Evolutionary conservation across 64 coral and sea anemone species (phyloP), one percentile per base, ranked within the genome.

Genomic region (Cladopsammia gracilis): DNA sequence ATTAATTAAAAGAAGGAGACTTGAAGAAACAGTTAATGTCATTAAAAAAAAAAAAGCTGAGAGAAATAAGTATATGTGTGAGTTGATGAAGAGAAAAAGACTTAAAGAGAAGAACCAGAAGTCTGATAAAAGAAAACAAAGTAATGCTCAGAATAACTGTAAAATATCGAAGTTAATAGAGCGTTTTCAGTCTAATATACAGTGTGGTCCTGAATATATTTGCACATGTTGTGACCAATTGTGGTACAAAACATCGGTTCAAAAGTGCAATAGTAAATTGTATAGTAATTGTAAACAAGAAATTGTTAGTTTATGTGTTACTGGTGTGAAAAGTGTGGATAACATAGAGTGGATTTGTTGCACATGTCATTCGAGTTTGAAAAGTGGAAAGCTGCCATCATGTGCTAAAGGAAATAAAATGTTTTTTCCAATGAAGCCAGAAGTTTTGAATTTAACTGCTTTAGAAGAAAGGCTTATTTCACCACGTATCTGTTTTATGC

Each of bases 151-250:
- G 0, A 34, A 34, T 34, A 34, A 57, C 59, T 70, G 14, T 42
- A 73, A 46, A 60, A 4, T n/a, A n/a, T 59, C 10, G 57, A 75
- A 61, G 44, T 23, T 93, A 19, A 77, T 93, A 78, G 45, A 78
- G 13, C 43, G 48, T 23, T 95, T 95, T 76, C 93, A 95, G 25
- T 50, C 89, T 25, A 95, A 83, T 61, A 90, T 95, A 45, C 56
- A 62, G 34, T 76, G 69, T 91, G 93, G 93, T 25, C 93, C 93
- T 16, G 87, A 90, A 57, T 95, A 95, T 20, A 88, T 95, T 58
- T 94, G 92, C 52, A 95, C 87, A 19, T 95, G 93, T 70, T 90
- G 93, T 90, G 87, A 90, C 71, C 93, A 95, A 71, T 70, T 95
- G 69, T 95, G 93, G 93, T 95, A 89, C 71, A 89, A 58, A 77